These are phyloP conservation scores for Batillaria attramentaria DNA, from an alignment of 1,140 invertebrate species.

Conservation along the genomic window DNA sequence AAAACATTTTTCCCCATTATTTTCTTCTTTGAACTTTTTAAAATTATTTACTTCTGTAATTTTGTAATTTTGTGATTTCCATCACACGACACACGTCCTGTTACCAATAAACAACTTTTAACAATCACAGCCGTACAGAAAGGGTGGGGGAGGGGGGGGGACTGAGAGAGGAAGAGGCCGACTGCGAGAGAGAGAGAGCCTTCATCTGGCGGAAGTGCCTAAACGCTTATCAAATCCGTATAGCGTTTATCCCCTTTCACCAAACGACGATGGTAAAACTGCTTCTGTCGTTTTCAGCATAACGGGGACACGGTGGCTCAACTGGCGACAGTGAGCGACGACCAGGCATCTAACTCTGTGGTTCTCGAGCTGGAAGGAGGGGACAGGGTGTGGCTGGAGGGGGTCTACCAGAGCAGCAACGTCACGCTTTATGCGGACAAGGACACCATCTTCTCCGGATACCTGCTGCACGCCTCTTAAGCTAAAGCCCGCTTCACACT, in stretches of 20 bases:
- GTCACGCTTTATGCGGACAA: not conserved
- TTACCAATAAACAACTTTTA: too few relatives aligned
- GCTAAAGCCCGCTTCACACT: too few relatives aligned
- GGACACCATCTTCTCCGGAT: slow-evolving; percentile 8
- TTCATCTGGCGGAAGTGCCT: not conserved
- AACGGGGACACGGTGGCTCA: not conserved
- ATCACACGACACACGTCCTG: not conserved
- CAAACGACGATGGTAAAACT: not conserved
- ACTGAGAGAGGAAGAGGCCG: not conserved
- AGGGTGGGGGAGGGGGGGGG: not conserved
- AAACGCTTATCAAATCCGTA: not conserved
- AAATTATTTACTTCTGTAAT: not conserved
- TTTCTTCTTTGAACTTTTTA: not conserved
- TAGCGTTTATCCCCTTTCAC: not conserved
- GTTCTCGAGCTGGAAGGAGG: not conserved
- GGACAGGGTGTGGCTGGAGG: not conserved
- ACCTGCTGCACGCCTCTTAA: too few relatives aligned
- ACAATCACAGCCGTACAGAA: not conserved
- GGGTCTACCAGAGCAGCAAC: not conserved
- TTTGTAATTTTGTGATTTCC: not conserved
- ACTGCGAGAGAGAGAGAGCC: not conserved
- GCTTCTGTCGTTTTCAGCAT: not conserved
- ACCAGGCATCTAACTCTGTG: not conserved
- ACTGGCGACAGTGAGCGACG: not conserved
- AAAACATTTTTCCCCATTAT: not conserved